Conservation (phyloP, 2,888 invertebrate species). For the Amblyjoppa fuscipennis region DNA sequence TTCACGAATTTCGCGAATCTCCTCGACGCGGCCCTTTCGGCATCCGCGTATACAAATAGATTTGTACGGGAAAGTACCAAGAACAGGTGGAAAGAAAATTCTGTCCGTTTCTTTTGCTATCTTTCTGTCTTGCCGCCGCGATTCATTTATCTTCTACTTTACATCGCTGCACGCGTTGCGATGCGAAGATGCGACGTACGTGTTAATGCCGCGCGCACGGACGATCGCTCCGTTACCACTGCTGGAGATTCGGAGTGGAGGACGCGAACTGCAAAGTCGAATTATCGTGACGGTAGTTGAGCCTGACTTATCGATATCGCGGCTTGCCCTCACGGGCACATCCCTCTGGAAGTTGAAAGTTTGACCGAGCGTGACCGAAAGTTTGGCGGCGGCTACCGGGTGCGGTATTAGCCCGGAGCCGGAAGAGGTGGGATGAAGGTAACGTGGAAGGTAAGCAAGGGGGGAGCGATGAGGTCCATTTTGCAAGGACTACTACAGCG, state of each 20-base stretch:
- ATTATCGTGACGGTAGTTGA: conserved; percentile 65
- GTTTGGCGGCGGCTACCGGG: conserved; percentile 38
- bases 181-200: background rate
- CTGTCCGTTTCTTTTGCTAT: background rate
- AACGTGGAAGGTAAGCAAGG: conserved; percentile 30
- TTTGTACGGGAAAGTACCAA: background rate
- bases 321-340: conserved; percentile 29
- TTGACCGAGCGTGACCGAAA: conserved; percentile 53
- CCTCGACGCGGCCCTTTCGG: background rate
- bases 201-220: background rate
- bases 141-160: conserved; percentile 42
- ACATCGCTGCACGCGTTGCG: conserved; percentile 1
- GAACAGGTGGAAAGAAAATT: background rate
- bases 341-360: conserved; percentile 52
- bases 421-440: background rate
- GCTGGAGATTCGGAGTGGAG: conserved; percentile 27
- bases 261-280: conserved; percentile 60
- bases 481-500: conserved; percentile 10
- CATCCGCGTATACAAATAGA: background rate
- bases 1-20: background rate
- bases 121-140: background rate
- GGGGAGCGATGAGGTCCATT: conserved; percentile 27
- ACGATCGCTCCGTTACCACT: conserved; percentile 8
- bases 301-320: conserved; percentile 64
- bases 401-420: conserved; percentile 9